Evolutionary conservation across 2,888 invertebrate species (phyloP).

Genomic region (Drosophila picticornis): DNA sequence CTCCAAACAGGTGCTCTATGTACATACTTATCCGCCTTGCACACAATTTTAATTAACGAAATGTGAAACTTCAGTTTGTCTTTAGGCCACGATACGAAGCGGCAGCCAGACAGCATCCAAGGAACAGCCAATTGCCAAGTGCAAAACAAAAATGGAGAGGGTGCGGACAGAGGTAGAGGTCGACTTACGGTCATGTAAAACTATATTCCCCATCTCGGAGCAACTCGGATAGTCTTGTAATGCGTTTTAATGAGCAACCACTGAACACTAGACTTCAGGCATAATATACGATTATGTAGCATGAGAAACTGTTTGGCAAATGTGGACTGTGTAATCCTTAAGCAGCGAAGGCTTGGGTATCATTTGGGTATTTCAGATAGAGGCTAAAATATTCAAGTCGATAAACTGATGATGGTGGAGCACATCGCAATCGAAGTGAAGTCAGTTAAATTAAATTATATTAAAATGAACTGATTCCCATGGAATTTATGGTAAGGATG

Average conservation of each 20-base stretch:
- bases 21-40: constrained; percentile 52
- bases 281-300: constrained; percentile 25
- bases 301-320: constrained; percentile 23
- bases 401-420: background rate
- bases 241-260: constrained; percentile 56
- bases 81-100: constrained; percentile 49
- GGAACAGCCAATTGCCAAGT: constrained; percentile 1
- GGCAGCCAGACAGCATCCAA: constrained; percentile 5
- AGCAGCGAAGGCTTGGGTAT: background rate
- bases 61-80: constrained; percentile 68
- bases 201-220: constrained; percentile 24
- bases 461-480: background rate
- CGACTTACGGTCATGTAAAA: constrained; percentile 31
- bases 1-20: constrained; percentile 65
- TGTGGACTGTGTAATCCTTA: constrained; percentile 10
- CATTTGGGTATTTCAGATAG: background rate
- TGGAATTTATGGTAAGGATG: background rate
- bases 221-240: constrained; percentile 24
- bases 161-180: background rate
- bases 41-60: constrained; percentile 80
- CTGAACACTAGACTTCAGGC: constrained; percentile 31
- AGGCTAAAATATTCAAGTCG: background rate
- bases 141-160: background rate
- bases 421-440: background rate
- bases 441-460: background rate